These are phyloP conservation scores for Dilophus febrilis DNA, from an alignment of 2,888 invertebrate genomes.

Conservation along the genomic window DNA sequence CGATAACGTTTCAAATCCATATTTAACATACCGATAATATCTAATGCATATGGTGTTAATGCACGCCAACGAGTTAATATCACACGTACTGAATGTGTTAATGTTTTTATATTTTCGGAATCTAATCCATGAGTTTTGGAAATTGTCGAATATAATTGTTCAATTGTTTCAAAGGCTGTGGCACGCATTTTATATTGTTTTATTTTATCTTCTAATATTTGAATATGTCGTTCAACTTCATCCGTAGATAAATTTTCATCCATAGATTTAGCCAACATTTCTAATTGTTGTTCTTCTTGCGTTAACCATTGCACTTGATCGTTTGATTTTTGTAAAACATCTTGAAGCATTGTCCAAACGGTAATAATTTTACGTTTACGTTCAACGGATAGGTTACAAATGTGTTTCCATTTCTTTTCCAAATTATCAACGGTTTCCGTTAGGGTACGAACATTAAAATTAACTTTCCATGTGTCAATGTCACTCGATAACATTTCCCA, in stretches of 20 bases:
- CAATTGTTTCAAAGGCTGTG: constrained; percentile 42
- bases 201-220: constrained; percentile 35
- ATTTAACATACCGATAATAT: constrained; percentile 38
- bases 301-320: constrained; percentile 44
- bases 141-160: constrained; percentile 51
- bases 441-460: constrained; percentile 51
- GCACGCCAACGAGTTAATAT: constrained; percentile 47
- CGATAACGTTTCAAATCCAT: constrained; percentile 42
- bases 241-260: constrained; percentile 38
- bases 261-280: constrained; percentile 37
- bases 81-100: constrained; percentile 41
- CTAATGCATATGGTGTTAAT: constrained; percentile 39
- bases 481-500: constrained; percentile 63
- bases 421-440: constrained; percentile 49
- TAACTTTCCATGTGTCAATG: constrained; percentile 50
- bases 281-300: constrained; percentile 42
- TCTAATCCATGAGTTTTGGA: constrained; percentile 49
- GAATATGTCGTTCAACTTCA: constrained; percentile 39
- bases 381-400: constrained; percentile 55
- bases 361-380: constrained; percentile 47
- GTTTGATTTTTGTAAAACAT: constrained; percentile 35
- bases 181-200: constrained; percentile 37
- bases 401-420: constrained; percentile 62
- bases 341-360: constrained; percentile 42
- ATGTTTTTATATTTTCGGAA: constrained; percentile 45